Conservation (phyloP, 2,888 invertebrate species). For the Peribatodes rhomboidaria region DNA sequence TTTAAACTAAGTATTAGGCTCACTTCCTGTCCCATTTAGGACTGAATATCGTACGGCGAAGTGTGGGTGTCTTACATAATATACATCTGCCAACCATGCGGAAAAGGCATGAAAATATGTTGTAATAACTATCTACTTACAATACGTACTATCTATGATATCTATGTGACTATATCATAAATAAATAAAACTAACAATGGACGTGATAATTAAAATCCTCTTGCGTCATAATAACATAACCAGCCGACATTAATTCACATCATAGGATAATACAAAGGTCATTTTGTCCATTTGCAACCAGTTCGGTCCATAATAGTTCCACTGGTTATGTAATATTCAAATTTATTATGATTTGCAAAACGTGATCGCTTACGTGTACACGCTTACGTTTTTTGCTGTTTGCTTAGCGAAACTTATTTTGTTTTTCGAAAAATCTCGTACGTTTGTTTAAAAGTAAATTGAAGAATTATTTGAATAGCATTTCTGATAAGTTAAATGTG, state of each 20-base stretch:
- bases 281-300: conserved; percentile 26
- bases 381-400: conserved; percentile 15
- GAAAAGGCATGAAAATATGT: too few species aligned
- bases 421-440: background rate
- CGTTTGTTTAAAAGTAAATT: background rate
- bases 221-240: conserved; percentile 14
- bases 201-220: conserved; percentile 4
- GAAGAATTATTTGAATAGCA: too few species aligned
- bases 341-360: conserved; percentile 30
- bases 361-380: conserved; percentile 31
- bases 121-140: too few species aligned
- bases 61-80: too few species aligned
- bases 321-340: conserved; percentile 32
- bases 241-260: conserved; percentile 4
- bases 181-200: background rate
- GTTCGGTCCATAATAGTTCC: conserved; percentile 14
- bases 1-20: too few species aligned
- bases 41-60: too few species aligned
- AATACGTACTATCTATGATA: too few species aligned
- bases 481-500: too few species aligned
- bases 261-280: conserved; percentile 27
- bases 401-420: background rate
- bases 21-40: too few species aligned
- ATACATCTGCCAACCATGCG: too few species aligned
- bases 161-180: too few species aligned